Evolutionary conservation across 2,113 vertebrate species (phyloP).

Genomic region (Rhodinocichla rosea): DNA sequence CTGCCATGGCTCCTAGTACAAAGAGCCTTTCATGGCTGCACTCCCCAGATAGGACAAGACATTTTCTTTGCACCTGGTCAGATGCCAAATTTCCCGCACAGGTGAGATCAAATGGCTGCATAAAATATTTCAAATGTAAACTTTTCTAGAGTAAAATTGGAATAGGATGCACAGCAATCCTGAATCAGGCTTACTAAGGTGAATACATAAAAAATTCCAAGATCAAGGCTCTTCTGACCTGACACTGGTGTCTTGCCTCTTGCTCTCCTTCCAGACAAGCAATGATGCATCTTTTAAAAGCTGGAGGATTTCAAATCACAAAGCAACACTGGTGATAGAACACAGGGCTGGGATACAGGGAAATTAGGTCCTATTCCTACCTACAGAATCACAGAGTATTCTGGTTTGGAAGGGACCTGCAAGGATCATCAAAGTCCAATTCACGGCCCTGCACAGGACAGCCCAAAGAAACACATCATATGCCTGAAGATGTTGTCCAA

Average conservation of each 20-base stretch:
- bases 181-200: not conserved
- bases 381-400: not conserved
- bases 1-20: not conserved
- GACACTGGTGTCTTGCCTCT: not conserved
- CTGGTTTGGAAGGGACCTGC: not conserved
- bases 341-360: not conserved
- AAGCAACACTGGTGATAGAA: not conserved
- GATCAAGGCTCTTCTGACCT: not conserved
- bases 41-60: not conserved
- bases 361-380: not conserved
- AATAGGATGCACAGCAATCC: not conserved
- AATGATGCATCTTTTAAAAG: not conserved
- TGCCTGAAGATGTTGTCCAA: not conserved
- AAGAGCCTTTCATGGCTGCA: not conserved
- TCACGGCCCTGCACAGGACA: not conserved
- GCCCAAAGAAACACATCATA: fast-evolving
- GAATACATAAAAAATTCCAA: not conserved
- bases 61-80: not conserved
- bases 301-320: not conserved
- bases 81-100: not conserved
- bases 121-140: not conserved
- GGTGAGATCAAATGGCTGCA: not conserved
- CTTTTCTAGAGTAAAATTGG: not conserved
- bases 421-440: not conserved
- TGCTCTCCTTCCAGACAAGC: not conserved